phyloP scores from a whole-genome alignment of 2,113 vertebrate species.

The Upupa epops region DNA sequence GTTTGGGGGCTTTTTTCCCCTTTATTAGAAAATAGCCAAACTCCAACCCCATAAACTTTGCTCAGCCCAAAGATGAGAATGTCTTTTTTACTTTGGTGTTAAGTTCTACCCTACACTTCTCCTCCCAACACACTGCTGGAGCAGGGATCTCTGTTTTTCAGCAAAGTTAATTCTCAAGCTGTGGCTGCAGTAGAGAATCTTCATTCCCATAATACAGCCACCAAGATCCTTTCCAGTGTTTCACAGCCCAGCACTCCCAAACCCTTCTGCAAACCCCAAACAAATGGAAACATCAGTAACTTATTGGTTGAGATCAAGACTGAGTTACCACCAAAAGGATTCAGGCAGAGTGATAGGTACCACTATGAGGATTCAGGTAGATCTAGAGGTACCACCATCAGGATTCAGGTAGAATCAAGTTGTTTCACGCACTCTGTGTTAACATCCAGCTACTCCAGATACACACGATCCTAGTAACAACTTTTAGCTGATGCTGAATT shows the following conservation, averaged over 20 bases:
- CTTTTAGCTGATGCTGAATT: background rate
- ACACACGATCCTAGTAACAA: fast-evolving
- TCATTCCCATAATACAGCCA: background rate
- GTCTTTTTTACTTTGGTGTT: background rate
- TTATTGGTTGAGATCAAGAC: background rate
- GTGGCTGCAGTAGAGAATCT: background rate
- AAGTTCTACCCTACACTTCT: background rate
- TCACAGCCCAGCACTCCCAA: background rate
- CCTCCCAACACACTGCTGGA: background rate
- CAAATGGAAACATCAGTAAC: background rate
- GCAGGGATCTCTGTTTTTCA: background rate
- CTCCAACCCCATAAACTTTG: too few species aligned
- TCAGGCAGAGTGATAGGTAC: too few species aligned
- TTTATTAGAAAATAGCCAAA: too few species aligned
- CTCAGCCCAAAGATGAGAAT: background rate
- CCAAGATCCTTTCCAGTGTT: background rate
- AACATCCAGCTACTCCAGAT: background rate
- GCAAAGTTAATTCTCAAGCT: background rate
- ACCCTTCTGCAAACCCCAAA: background rate
- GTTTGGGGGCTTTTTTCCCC: too few species aligned
- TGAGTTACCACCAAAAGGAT: too few species aligned
- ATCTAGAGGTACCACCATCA: too few species aligned
- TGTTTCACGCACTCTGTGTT: background rate
- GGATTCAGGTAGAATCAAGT: background rate
- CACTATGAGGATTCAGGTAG: too few species aligned